Evolutionary conservation across 2,797 vertebrate species (phyloP).

Genomic region (Acropternis orthonyx): DNA sequence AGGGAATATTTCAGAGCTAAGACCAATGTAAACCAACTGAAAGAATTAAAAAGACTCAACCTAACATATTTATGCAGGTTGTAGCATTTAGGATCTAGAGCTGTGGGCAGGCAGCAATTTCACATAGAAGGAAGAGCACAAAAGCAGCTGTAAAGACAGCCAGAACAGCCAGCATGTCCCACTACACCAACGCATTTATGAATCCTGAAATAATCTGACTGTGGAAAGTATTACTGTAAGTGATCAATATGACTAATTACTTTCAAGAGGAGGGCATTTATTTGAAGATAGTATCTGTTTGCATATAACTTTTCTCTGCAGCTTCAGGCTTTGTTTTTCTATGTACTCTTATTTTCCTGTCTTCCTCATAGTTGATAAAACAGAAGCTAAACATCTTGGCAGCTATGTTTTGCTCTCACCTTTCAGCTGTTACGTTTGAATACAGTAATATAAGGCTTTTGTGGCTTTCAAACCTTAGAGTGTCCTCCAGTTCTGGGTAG

Average conservation of each 20-base stretch:
- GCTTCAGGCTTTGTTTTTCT: background rate
- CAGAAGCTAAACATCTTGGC: background rate
- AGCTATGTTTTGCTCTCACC: background rate
- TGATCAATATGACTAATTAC: background rate
- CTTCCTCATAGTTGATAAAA: background rate
- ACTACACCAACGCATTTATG: background rate
- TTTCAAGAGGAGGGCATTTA: background rate
- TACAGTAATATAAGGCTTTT: background rate
- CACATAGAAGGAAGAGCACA: background rate
- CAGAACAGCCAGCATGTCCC: background rate
- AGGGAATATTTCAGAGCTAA: background rate
- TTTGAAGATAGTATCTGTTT: background rate
- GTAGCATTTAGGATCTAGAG: background rate
- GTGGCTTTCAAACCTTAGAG: background rate
- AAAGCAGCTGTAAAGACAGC: background rate
- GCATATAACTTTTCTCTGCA: background rate
- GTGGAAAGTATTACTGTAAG: background rate
- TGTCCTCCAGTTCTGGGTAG: background rate
- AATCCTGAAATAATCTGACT: background rate
- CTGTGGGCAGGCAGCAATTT: background rate
- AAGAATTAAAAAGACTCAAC: background rate
- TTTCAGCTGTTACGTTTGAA: background rate
- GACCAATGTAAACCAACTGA: background rate
- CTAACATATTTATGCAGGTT: background rate
- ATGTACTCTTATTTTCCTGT: background rate